Conservation (phyloP, 1,140 invertebrate genomes). For the Epicauta chinensis region DNA sequence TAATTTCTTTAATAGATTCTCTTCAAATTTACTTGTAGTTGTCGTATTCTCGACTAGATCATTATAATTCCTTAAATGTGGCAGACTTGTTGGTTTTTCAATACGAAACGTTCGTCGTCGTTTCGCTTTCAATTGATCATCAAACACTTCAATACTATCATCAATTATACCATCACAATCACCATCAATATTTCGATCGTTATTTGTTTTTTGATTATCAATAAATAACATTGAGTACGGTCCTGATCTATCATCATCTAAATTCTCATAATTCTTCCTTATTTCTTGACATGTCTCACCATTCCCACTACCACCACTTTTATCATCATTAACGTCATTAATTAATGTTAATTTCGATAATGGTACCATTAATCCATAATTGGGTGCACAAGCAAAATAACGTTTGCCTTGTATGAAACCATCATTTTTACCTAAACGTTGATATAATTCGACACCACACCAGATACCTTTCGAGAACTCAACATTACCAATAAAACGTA, state of each 20-base stretch:
- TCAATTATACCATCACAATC: background rate
- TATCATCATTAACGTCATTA: background rate
- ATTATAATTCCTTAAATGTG: background rate
- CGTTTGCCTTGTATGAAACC: slow-evolving; percentile 52
- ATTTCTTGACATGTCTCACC: background rate
- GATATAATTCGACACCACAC: slow-evolving; percentile 57
- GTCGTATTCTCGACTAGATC: background rate
- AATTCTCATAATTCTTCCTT: slow-evolving; percentile 7
- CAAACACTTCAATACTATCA: background rate
- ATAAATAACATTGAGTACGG: slow-evolving; percentile 51
- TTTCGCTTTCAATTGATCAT: slow-evolving; percentile 13
- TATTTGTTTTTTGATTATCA: slow-evolving; percentile 38
- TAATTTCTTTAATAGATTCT: slow-evolving; percentile 10
- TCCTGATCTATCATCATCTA: slow-evolving; percentile 37
- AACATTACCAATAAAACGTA: slow-evolving; percentile 53
- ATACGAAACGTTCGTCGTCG: slow-evolving; percentile 8
- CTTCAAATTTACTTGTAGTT: slow-evolving; percentile 6
- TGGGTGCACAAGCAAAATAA: slow-evolving; percentile 48
- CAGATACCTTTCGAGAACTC: slow-evolving; percentile 53
- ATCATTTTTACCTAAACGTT: slow-evolving; percentile 56
- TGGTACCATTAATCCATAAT: slow-evolving; percentile 49
- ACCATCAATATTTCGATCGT: background rate
- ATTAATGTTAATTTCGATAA: slow-evolving; percentile 41
- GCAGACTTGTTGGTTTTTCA: background rate
- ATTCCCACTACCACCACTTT: background rate